Base-by-base conservation (phyloP, 2,797 vertebrate genomes). In the Hoplostethus mediterraneus region DNA sequence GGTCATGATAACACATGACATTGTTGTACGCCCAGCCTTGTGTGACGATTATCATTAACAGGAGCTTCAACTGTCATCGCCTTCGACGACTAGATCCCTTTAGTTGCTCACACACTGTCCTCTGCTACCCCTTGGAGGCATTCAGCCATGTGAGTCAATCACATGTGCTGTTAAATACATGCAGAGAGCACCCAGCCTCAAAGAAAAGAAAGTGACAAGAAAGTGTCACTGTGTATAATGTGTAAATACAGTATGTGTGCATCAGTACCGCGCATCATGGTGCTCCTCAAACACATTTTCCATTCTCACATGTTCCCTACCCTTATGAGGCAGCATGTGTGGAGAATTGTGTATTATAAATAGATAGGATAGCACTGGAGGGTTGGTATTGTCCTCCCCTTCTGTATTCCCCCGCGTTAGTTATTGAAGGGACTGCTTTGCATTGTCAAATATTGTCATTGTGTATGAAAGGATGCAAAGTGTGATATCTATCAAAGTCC, bases 161-260 rank as follows among this genome's bases (percentile, higher is more conserved):
- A 78, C 79, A 82, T 81, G 71, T 42, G 9, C 25, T 36, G 42
- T 75, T 71, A 68, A 78, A 84, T 74, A 62, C 68, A 80, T 38
- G 11, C 49, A 45, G 48, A 31, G 56, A 48, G 36, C n/a, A n/a
- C n/a, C n/a, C n/a, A n/a, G n/a, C n/a, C n/a, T n/a, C n/a, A n/a
- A n/a, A n/a, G n/a, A n/a, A n/a, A n/a, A 45, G 48, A 31, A 53
- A 48, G 36, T 17, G 25, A 14, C n/a, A 30, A 54, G 33, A 57
- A 14, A 53, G 42, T 28, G 52, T 57, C n/a, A n/a, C n/a, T n/a
- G 56, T 45, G 45, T 48, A 69, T 72, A 25, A 65, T 84, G 47
- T 65, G 51, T 58, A 53, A 63, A 72, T 67, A 10, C 14, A 38
- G 44, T 64, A 62, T 6, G 42, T 69, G 40, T 68, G 54, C 47